phyloP scores from a whole-genome alignment of 2,888 invertebrate genomes.

The Calephelis perditalis region DNA sequence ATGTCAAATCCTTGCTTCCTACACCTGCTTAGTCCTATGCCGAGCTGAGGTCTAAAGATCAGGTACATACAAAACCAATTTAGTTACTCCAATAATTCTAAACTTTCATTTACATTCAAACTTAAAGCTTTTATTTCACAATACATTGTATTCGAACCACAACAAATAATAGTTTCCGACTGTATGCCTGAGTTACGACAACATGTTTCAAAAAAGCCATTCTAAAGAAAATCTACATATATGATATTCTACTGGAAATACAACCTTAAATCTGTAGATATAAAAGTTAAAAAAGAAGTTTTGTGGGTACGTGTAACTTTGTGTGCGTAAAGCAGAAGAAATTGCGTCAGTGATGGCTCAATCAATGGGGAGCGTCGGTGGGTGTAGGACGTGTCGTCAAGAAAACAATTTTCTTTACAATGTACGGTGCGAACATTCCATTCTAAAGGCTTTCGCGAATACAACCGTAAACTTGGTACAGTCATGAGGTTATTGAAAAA shows the following conservation, averaged over 20 bases:
- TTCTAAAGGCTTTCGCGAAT: constrained; percentile 23
- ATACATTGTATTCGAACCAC: constrained; percentile 67
- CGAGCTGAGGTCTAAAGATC: too few relatives aligned
- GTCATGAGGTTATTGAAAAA: constrained; percentile 2
- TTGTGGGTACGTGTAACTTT: constrained; percentile 25
- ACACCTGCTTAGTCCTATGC: background rate
- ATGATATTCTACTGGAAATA: constrained; percentile 19
- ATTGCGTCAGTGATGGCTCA: constrained; percentile 66
- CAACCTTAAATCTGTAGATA: constrained; percentile 18
- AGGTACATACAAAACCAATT: constrained; percentile 33
- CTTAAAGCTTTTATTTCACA: constrained; percentile 54
- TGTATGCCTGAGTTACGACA: constrained; percentile 65
- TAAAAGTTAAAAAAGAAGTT: constrained; percentile 23
- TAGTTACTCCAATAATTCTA: constrained; percentile 41
- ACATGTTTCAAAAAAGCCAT: constrained; percentile 50
- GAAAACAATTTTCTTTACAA: constrained; percentile 70
- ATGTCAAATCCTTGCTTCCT: too few relatives aligned
- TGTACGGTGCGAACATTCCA: constrained; percentile 45
- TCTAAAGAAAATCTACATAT: background rate
- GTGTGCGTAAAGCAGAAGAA: constrained; percentile 53
- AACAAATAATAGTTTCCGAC: constrained; percentile 71
- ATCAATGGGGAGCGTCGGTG: constrained; percentile 59
- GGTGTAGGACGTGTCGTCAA: constrained; percentile 61
- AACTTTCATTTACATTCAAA: constrained; percentile 47
- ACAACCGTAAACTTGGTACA: constrained; percentile 10